Percentiles rank a stretch among this genome's conserved stretches.
These are phyloP conservation scores for Nansenia antarctica DNA, from an alignment of 2,113 vertebrate genomes.

Conservation along the genomic window DNA sequence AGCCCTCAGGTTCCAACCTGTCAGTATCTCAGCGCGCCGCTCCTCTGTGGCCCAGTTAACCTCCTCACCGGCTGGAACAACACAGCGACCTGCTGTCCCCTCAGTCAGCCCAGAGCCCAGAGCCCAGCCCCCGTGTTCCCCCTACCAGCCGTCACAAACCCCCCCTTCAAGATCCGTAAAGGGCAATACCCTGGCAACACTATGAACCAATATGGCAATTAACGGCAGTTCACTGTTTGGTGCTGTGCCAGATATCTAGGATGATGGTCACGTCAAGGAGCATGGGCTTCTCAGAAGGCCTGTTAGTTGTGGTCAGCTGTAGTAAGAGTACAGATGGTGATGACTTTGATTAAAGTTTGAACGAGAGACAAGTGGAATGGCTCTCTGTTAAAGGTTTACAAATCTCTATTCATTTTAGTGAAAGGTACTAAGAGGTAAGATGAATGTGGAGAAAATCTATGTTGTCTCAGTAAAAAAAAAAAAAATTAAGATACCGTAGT, in stretches of 20 bases:
- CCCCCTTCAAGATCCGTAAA: conserved; percentile 57
- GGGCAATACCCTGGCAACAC: conserved; percentile 62
- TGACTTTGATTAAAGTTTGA: conserved; percentile 20
- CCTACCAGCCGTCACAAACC: conserved; percentile 15
- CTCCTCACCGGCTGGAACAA: conserved; percentile 61
- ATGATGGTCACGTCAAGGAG: conserved; percentile 57
- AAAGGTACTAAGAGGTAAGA: too few relatives aligned
- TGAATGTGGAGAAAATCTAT: too few relatives aligned
- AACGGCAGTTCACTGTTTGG: conserved; percentile 51
- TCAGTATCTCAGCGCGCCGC: conserved; percentile 77
- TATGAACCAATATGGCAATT: conserved; percentile 55
- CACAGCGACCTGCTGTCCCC: conserved; percentile 16
- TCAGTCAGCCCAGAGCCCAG: conserved; percentile 45
- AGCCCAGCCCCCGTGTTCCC: conserved; percentile 6
- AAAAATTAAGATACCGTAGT: too few relatives aligned
- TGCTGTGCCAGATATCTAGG: conserved; percentile 57
- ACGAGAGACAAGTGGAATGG: conserved; percentile 36
- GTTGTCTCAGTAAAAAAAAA: not conserved
- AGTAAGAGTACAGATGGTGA: conserved; percentile 25
- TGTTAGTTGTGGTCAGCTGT: conserved; percentile 11
- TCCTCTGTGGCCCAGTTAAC: conserved; percentile 73
- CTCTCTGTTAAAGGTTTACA: conserved; percentile 37
- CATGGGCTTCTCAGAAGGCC: too few relatives aligned
- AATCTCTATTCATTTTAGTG: conserved; percentile 47
- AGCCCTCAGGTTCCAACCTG: conserved; percentile 82